Evolutionary conservation across 2,888 invertebrate species (phyloP).

Genomic region (Eupithecia inturbata): DNA sequence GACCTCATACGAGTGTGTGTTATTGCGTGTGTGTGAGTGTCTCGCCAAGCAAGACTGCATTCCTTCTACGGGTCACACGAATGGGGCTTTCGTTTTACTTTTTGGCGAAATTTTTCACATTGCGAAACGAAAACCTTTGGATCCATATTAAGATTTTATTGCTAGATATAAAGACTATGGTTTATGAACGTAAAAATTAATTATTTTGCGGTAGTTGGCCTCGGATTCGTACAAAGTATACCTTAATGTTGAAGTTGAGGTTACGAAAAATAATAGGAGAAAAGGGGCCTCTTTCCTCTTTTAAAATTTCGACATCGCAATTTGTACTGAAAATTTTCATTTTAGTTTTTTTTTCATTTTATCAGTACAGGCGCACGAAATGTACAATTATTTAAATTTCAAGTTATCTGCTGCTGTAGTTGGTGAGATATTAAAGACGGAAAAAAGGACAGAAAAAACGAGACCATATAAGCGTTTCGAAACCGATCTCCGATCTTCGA

Average conservation of each 20-base stretch:
- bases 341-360: too few relatives aligned
- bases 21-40: conserved; percentile 43
- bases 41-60: conserved; percentile 67
- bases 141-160: not conserved
- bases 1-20: not conserved
- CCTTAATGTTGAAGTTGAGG: not conserved
- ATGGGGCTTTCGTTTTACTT: conserved; percentile 33
- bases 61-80: conserved; percentile 51
- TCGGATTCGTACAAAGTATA: not conserved
- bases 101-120: conserved; percentile 19
- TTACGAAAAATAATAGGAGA: too few relatives aligned
- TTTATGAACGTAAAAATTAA: not conserved
- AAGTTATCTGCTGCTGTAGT: too few relatives aligned
- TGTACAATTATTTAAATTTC: too few relatives aligned
- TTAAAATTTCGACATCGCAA: too few relatives aligned
- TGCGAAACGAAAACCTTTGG: conserved; percentile 3
- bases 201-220: not conserved
- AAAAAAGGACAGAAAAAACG: too few relatives aligned
- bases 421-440: too few relatives aligned
- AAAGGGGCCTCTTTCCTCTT: too few relatives aligned
- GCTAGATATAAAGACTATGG: not conserved
- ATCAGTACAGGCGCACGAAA: too few relatives aligned
- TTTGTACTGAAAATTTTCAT: too few relatives aligned
- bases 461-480: too few relatives aligned
- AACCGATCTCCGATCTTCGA: too few relatives aligned